phyloP scores from a whole-genome alignment of 2,113 vertebrate genomes.

The Carettochelys insculpta region DNA sequence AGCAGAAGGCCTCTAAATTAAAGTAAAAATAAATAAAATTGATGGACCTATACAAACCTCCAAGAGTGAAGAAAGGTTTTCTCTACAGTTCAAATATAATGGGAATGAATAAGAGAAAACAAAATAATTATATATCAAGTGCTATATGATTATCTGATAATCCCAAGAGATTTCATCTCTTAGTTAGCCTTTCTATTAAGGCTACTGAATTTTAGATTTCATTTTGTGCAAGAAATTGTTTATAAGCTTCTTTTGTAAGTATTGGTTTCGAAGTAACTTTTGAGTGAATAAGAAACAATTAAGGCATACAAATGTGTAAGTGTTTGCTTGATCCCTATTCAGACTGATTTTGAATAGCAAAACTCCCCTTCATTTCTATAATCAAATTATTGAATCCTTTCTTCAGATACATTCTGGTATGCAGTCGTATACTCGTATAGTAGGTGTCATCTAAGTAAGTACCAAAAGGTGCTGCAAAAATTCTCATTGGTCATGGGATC shows the following conservation, averaged over 20 bases:
- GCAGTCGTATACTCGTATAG: too few relatives aligned
- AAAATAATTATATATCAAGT: not conserved
- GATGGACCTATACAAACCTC: conserved; percentile 44
- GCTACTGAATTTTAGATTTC: conserved; percentile 38
- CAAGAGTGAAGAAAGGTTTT: not conserved
- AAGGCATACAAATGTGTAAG: not conserved
- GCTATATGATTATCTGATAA: not conserved
- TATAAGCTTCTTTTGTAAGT: conserved; percentile 36
- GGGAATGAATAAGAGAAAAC: not conserved
- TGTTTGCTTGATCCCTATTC: not conserved
- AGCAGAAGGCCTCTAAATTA: not conserved
- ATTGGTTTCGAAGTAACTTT: conserved; percentile 29
- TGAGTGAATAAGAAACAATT: not conserved
- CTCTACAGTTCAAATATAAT: not conserved
- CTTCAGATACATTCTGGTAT: too few relatives aligned
- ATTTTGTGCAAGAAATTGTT: conserved; percentile 16
- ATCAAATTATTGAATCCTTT: not conserved
- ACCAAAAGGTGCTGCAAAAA: not conserved
- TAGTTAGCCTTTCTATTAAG: conserved; percentile 52
- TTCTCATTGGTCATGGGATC: not conserved
- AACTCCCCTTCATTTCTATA: not conserved
- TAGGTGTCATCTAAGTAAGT: not conserved
- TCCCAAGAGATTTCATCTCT: conserved; percentile 46
- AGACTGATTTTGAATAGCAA: not conserved
- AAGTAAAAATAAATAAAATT: conserved; percentile 31